These are phyloP conservation scores for Eilema depressum DNA, from an alignment of 2,888 invertebrate species.

Conservation along the genomic window DNA sequence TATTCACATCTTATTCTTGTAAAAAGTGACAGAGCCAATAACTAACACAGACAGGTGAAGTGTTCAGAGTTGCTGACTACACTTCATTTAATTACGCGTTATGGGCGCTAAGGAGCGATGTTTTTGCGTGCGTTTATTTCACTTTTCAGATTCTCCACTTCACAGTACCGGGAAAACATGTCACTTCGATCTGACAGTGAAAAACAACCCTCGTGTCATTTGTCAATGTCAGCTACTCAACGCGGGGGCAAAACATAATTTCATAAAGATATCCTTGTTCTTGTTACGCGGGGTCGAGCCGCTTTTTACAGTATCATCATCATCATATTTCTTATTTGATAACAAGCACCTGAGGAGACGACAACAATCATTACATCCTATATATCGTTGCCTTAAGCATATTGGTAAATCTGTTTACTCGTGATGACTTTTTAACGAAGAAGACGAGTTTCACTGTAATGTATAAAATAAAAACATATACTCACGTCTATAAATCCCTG, in stretches of 20 bases:
- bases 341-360: conserved; percentile 38
- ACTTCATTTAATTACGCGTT: conserved; percentile 13
- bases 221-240: conserved; percentile 83
- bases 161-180: conserved; percentile 78
- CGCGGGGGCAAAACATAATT: conserved; percentile 82
- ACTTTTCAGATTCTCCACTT: conserved; percentile 77
- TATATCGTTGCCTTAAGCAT: not conserved
- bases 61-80: not conserved
- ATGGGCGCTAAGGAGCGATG: conserved; percentile 40
- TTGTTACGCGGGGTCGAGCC: conserved; percentile 71
- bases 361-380: conserved; percentile 18
- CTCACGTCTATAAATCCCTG: too few species aligned
- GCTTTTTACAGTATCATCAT: conserved; percentile 65
- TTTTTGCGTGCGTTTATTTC: conserved; percentile 70
- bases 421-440: too few species aligned
- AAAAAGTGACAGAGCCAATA: not conserved
- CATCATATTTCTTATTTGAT: conserved; percentile 64
- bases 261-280: conserved; percentile 84
- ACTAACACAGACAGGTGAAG: not conserved
- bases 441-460: too few species aligned
- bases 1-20: not conserved
- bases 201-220: conserved; percentile 82
- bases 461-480: too few species aligned
- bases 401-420: not conserved
- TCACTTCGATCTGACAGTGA: conserved; percentile 85